Conservation (phyloP, 2,888 invertebrate species). For the Leptura quadrifasciata region DNA sequence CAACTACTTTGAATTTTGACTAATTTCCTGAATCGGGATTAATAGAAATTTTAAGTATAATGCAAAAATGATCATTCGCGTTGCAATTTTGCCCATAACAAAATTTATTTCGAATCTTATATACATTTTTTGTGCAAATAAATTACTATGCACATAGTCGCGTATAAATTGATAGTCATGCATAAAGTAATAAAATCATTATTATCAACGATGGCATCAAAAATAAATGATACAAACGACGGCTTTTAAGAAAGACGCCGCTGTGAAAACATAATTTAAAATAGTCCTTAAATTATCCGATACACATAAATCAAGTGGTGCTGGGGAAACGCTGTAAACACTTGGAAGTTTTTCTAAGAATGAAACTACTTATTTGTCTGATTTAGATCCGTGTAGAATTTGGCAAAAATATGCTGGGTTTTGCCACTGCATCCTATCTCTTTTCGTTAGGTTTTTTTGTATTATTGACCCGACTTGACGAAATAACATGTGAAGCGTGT, state of each 20-base stretch:
- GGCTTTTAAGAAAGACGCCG: not conserved
- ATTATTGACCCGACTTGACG: not conserved
- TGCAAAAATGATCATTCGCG: no score
- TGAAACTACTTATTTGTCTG: not conserved
- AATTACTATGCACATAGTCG: no score
- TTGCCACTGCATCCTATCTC: not conserved
- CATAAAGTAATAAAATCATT: not conserved
- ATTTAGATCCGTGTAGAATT: not conserved
- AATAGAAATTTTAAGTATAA: no score
- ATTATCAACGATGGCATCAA: not conserved
- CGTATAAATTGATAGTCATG: not conserved
- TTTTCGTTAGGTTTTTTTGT: not conserved
- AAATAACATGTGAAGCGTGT: no score
- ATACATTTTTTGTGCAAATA: no score
- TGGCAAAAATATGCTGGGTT: not conserved
- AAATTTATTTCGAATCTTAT: no score
- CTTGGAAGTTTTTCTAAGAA: conserved; percentile 7
- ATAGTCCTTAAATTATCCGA: conserved; percentile 1
- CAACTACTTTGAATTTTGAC: no score
- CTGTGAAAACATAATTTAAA: conserved; percentile 7
- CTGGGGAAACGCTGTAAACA: conserved; percentile 7
- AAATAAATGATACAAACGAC: not conserved
- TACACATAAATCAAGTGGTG: conserved; percentile 7
- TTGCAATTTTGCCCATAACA: no score
- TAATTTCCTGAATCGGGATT: no score